Conservation (phyloP, 2,797 vertebrate species). For the Anisognathus igniventris region DNA sequence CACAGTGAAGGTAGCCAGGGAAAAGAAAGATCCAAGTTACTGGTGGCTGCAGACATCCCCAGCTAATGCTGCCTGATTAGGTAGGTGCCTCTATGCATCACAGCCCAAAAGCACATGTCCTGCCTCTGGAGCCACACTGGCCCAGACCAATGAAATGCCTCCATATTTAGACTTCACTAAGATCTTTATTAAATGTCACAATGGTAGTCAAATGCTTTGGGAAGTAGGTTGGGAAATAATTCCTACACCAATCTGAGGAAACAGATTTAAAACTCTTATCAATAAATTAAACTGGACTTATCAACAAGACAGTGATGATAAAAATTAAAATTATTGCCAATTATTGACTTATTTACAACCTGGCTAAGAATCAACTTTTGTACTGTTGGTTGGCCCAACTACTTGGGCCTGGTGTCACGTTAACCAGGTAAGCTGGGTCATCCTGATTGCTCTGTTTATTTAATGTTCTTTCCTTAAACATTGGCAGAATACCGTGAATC, state of each 20-base stretch:
- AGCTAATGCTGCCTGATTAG: background rate
- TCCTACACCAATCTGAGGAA: background rate
- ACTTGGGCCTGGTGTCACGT: background rate
- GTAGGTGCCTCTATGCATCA: background rate
- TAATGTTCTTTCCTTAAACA: constrained; percentile 19
- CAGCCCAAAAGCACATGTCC: background rate
- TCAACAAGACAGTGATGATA: background rate
- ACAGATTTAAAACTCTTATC: background rate
- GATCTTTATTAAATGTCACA: background rate
- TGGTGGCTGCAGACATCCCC: background rate
- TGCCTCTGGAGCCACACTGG: background rate
- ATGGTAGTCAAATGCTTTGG: background rate
- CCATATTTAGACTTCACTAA: background rate
- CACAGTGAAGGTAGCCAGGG: background rate
- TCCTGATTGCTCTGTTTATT: background rate
- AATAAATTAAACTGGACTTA: background rate
- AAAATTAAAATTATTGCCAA: constrained; percentile 9
- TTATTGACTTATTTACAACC: constrained; percentile 18
- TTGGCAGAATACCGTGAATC: background rate
- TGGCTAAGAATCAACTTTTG: background rate
- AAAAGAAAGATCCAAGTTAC: background rate
- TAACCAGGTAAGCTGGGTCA: constrained; percentile 40
- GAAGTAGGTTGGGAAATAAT: constrained; percentile 18
- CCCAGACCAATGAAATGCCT: background rate
- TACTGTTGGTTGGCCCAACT: background rate